Percentiles rank a stretch among this genome's conserved stretches.
These are phyloP conservation scores for Terebella lapidaria DNA, from an alignment of 2,888 invertebrate genomes.

Conservation along the genomic window DNA sequence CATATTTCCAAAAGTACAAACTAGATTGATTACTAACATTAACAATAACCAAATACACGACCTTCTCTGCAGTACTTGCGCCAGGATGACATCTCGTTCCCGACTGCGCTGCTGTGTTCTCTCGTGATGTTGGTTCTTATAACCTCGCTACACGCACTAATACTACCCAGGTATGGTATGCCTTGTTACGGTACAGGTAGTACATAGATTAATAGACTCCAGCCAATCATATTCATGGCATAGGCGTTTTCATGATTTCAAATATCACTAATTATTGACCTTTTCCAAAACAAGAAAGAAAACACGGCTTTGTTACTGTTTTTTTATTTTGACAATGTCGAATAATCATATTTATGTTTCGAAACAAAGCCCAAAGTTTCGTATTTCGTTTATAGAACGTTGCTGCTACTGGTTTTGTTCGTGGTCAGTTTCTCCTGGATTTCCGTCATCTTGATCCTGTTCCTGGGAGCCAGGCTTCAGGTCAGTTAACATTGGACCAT, in stretches of 20 bases:
- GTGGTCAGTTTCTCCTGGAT: slow-evolving; percentile 88
- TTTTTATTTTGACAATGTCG: too few species aligned
- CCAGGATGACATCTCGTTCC: slow-evolving; percentile 80
- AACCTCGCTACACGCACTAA: slow-evolving; percentile 71
- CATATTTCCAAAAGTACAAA: neutral
- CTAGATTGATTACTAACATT: neutral
- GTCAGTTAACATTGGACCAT: neutral
- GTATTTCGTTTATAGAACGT: slow-evolving; percentile 57
- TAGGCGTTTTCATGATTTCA: too few species aligned
- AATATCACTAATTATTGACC: too few species aligned
- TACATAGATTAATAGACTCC: too few species aligned
- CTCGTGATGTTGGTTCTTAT: slow-evolving; percentile 69
- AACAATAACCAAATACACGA: too few species aligned
- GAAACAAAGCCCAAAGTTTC: too few species aligned
- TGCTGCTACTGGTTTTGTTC: slow-evolving; percentile 77
- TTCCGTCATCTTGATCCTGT: slow-evolving; percentile 75
- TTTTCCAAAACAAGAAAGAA: too few species aligned
- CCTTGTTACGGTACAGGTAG: too few species aligned
- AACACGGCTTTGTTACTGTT: too few species aligned
- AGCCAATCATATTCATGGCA: too few species aligned
- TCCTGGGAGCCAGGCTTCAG: slow-evolving; percentile 68
- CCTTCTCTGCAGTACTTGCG: slow-evolving; percentile 75
- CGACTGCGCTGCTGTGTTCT: slow-evolving; percentile 68
- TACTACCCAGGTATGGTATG: slow-evolving; percentile 18
- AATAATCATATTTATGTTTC: too few species aligned